A percentile compares a stretch with the other conserved stretches of the same genome.
Conservation (phyloP, 1,140 invertebrate species). For the Ephestia elutella region DNA sequence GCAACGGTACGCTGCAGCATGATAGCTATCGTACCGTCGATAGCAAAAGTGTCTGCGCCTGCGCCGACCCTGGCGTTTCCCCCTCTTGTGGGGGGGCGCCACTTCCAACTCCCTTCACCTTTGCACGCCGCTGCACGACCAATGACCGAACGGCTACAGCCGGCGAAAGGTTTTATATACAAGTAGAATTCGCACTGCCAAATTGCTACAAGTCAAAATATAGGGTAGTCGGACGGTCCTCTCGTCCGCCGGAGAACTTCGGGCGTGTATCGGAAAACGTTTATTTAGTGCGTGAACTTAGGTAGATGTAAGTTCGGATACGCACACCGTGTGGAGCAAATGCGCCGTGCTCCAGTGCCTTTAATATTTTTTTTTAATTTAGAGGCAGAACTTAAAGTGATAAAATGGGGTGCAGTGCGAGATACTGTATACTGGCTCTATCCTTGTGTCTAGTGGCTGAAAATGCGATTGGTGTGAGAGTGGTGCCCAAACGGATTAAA, state of each 20-base stretch:
- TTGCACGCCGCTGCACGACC: slow-evolving; percentile 52
- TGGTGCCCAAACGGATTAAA: slow-evolving; percentile 72
- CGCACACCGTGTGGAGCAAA: slow-evolving; percentile 39
- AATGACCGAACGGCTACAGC: slow-evolving; percentile 60
- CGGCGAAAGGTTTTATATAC: slow-evolving; percentile 76
- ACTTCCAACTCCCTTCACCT: slow-evolving; percentile 67
- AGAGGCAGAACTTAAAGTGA: slow-evolving; percentile 43
- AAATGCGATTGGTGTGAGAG: slow-evolving; percentile 63
- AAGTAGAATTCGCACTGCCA: slow-evolving; percentile 68
- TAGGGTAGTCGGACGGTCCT: slow-evolving; percentile 73
- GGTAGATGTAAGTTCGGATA: slow-evolving; percentile 29
- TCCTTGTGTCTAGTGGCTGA: slow-evolving; percentile 69
- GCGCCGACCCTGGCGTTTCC: slow-evolving; percentile 56
- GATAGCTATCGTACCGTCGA: slow-evolving; percentile 52
- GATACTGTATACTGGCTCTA: slow-evolving; percentile 68
- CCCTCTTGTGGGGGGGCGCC: slow-evolving; percentile 38
- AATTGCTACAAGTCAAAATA: slow-evolving; percentile 75
- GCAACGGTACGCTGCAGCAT: slow-evolving; percentile 40
- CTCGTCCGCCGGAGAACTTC: slow-evolving; percentile 39
- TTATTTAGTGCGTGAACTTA: slow-evolving; percentile 25
- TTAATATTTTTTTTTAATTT: slow-evolving; percentile 33
- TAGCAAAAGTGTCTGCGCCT: slow-evolving; percentile 66
- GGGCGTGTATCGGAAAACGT: slow-evolving; percentile 27
- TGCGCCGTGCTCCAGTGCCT: slow-evolving; percentile 51
- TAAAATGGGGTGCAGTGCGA: slow-evolving; percentile 68